Evolutionary conservation across 2,113 vertebrate species (phyloP).

Genomic region (Ariopsis seemanni): DNA sequence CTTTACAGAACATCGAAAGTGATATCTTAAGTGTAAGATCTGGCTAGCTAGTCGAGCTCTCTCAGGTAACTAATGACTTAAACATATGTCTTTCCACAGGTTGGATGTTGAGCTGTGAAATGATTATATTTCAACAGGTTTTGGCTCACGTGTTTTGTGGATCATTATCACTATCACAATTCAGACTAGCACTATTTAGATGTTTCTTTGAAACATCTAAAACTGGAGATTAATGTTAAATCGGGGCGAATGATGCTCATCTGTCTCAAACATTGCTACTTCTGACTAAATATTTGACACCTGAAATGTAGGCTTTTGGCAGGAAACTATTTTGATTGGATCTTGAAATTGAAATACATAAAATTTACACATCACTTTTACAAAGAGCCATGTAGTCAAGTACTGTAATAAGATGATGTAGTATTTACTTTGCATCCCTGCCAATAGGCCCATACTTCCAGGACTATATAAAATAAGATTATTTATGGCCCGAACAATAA

Average conservation of each 20-base stretch:
- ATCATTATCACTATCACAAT: not conserved
- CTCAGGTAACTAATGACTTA: not conserved
- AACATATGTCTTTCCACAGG: too few species aligned
- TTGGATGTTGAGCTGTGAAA: not conserved
- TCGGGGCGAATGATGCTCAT: not conserved
- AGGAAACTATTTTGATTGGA: not conserved
- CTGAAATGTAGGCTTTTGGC: not conserved
- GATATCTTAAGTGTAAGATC: not conserved
- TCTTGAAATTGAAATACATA: not conserved
- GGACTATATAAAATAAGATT: not conserved
- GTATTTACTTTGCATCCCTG: not conserved
- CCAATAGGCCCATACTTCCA: not conserved
- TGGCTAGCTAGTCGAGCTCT: not conserved
- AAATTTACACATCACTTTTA: not conserved
- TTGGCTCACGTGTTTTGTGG: not conserved
- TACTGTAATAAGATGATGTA: not conserved
- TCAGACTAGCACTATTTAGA: too few species aligned
- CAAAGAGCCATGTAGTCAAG: not conserved
- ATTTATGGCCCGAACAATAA: not conserved
- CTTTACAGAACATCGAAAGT: not conserved
- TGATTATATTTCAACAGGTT: not conserved
- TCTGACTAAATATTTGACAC: not conserved
- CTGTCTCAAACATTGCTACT: not conserved
- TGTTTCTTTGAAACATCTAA: not conserved
- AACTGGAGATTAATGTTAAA: not conserved